These are phyloP conservation scores for Cepaea hortensis DNA, from an alignment of 2,888 invertebrate genomes.

Conservation along the genomic window DNA sequence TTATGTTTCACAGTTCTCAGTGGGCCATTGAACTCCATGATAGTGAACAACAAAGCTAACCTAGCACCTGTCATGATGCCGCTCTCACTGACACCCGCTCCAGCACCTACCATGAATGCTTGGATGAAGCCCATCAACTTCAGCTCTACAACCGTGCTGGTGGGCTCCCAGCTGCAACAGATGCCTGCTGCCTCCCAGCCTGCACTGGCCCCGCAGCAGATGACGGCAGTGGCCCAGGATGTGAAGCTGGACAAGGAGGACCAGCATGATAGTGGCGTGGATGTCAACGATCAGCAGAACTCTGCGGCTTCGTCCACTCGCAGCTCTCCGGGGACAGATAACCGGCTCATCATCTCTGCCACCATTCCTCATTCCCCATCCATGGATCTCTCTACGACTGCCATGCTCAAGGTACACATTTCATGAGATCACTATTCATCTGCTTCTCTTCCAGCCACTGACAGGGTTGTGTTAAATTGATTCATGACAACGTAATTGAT, in stretches of 20 bases:
- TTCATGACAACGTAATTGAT: too few relatives aligned
- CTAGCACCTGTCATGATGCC: conserved; percentile 8
- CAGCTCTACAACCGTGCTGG: conserved; percentile 73
- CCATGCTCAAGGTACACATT: conserved; percentile 40
- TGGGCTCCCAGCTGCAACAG: conserved; percentile 19
- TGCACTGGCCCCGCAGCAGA: background rate
- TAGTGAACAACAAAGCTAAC: conserved; percentile 41
- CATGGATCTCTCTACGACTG: conserved; percentile 21
- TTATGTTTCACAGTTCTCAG: background rate
- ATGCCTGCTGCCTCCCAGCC: background rate
- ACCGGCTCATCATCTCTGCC: conserved; percentile 60
- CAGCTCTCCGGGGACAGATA: conserved; percentile 77
- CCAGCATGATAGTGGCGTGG: conserved; percentile 77
- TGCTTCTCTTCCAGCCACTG: too few relatives aligned
- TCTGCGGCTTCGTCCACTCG: conserved; percentile 76
- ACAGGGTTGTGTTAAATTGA: background rate
- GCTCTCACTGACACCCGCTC: conserved; percentile 71
- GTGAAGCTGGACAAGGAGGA: conserved; percentile 74
- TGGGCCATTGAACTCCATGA: conserved; percentile 7
- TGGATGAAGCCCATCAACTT: conserved; percentile 88
- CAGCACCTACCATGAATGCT: conserved; percentile 84
- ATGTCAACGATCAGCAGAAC: conserved; percentile 80
- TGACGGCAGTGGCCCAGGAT: conserved; percentile 77
- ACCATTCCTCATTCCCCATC: conserved; percentile 23
- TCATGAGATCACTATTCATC: background rate